These are phyloP conservation scores for Platycheirus rosarum DNA, from an alignment of 2,888 invertebrate species.

Conservation along the genomic window DNA sequence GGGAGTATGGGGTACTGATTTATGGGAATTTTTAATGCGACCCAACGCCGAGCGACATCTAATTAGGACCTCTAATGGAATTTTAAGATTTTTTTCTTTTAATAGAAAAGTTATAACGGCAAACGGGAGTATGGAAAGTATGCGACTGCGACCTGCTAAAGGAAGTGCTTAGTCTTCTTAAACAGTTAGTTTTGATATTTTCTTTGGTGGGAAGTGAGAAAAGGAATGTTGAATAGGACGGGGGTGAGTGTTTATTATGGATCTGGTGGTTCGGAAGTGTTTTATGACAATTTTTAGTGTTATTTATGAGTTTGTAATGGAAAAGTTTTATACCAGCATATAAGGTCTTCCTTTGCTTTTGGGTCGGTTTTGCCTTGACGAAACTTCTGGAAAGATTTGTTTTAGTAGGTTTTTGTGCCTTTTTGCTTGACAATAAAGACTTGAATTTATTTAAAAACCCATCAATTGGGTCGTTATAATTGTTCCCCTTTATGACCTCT, in stretches of 20 bases:
- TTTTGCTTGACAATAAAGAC: no score
- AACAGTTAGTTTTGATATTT: not conserved
- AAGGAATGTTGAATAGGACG: not conserved
- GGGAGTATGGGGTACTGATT: conserved; percentile 57
- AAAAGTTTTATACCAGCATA: conserved; percentile 44
- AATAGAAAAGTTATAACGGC: no score
- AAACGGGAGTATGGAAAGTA: no score
- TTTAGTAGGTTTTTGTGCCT: no score
- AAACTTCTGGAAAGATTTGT: no score
- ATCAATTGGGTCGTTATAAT: no score
- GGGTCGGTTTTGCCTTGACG: no score
- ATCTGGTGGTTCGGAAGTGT: conserved; percentile 64
- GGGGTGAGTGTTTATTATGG: conserved; percentile 55
- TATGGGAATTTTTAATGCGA: conserved; percentile 74
- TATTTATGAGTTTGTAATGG: conserved; percentile 67
- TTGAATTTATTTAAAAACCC: no score
- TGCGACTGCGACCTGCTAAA: conserved; percentile 27
- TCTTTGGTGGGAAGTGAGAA: not conserved
- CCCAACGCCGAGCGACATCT: conserved; percentile 67
- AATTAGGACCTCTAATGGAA: conserved; percentile 74
- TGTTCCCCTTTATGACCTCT: no score
- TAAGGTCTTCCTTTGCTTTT: no score
- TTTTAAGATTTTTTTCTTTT: conserved; percentile 65
- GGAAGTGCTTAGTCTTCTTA: conserved; percentile 15
- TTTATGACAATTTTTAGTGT: conserved; percentile 70